phyloP scores from a whole-genome alignment of 2,113 vertebrate species.

The Bufo bufo region DNA sequence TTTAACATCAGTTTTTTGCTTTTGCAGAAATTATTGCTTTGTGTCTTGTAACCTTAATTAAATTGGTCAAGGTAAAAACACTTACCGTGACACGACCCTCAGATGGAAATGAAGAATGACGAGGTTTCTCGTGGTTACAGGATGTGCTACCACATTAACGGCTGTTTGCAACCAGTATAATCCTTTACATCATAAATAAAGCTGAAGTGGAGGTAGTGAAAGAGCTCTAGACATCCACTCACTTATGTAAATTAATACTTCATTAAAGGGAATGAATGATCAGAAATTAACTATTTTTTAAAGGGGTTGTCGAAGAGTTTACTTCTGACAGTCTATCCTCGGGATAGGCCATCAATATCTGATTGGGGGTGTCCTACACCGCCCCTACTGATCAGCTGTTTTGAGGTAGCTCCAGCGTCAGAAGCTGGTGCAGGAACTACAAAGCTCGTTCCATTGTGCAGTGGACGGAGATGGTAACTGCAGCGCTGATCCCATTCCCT shows the following conservation, averaged over 20 bases:
- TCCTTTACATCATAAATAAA: neutral
- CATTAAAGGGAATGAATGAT: neutral
- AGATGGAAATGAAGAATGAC: neutral
- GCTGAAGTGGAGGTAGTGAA: neutral
- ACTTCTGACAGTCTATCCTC: no score
- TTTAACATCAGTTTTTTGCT: constrained; percentile 8
- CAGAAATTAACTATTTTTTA: neutral
- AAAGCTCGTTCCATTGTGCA: no score
- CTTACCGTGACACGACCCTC: constrained; percentile 10
- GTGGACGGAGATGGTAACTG: no score
- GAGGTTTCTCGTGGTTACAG: neutral
- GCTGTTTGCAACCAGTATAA: neutral
- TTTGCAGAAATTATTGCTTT: constrained; percentile 11
- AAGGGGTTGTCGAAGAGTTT: no score
- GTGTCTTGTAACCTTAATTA: constrained; percentile 2
- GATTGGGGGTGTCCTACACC: no score
- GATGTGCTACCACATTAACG: no score
- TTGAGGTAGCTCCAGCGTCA: no score
- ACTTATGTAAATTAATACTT: neutral
- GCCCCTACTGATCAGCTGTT: no score
- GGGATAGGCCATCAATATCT: no score
- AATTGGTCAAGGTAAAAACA: constrained; percentile 34
- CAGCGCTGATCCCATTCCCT: no score
- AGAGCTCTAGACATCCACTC: neutral
- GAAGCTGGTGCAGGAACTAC: no score